phyloP scores from a whole-genome alignment of 2,888 invertebrate genomes.

The Drosophila infuscata region DNA sequence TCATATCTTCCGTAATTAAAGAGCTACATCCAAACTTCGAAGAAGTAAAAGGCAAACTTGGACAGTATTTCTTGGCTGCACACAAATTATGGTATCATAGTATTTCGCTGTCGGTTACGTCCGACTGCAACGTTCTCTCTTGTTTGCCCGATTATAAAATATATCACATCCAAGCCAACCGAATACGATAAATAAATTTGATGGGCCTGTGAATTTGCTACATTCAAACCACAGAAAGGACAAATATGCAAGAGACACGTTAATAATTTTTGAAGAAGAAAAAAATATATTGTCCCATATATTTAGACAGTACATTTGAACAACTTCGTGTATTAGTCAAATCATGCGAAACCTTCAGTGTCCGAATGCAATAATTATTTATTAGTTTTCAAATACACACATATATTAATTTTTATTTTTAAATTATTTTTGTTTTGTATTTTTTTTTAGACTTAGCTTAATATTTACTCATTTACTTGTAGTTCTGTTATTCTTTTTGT shows the following conservation, averaged over 20 bases:
- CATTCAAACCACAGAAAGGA: not conserved
- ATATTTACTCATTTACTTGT: slow-evolving; percentile 57
- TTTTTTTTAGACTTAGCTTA: slow-evolving; percentile 52
- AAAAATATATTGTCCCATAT: not conserved
- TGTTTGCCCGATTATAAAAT: too few species aligned
- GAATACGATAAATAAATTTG: not conserved
- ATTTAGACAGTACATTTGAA: not conserved
- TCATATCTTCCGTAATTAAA: too few species aligned
- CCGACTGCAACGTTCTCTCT: too few species aligned
- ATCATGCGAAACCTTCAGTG: slow-evolving; percentile 30
- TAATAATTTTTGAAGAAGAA: not conserved
- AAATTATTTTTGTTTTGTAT: slow-evolving; percentile 14
- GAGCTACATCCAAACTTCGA: too few species aligned
- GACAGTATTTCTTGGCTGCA: too few species aligned
- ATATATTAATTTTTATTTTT: slow-evolving; percentile 30
- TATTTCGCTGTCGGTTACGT: too few species aligned
- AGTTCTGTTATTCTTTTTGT: slow-evolving; percentile 48
- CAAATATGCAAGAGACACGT: not conserved
- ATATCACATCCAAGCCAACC: not conserved
- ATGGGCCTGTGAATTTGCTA: not conserved
- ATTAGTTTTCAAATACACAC: slow-evolving; percentile 47
- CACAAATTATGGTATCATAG: too few species aligned
- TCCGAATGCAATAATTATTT: slow-evolving; percentile 41
- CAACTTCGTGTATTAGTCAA: not conserved
- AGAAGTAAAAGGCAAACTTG: too few species aligned